Evolutionary conservation across 2,797 vertebrate genomes (phyloP), one percentile per base, ranked within the genome.

Genomic region (Echeneis naucrates): DNA sequence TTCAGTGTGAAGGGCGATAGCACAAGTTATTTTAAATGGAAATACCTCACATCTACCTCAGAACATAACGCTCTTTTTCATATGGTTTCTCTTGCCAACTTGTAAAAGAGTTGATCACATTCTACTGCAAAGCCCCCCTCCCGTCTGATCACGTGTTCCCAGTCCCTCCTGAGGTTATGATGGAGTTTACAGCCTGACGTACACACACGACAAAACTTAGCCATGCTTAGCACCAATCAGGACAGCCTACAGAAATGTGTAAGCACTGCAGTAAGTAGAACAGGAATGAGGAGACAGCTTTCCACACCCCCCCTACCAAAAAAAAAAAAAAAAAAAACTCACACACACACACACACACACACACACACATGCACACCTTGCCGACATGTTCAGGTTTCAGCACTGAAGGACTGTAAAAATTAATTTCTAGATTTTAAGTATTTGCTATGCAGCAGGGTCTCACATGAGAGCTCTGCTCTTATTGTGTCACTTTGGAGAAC

Each of bases 171-270:
- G 69, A 63, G 30, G 59, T 53, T 57, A 33, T 55, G 77, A 68
- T 55, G 66, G 75, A 83, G 74, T 88, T 89, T 83, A 77, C 27
- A 72, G 50, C 67, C 78, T 92, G 90, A 92, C 90, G 85, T 86
- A 92, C 82, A 75, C 61, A 55, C 81, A 76, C 32, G 62, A 87
- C 85, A 85, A 90, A 94, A 90, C 86, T 87, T 85, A 67, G 82
- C 76, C 3, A 77, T 6, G 42, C 80, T 73, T 35, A 33, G 75
- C 82, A 87, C 89, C 89, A 91, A 91, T 90, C 86, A 84, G 88
- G 65, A 55, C 16, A 0, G 59, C 58, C 70, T 21, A 45, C 19
- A 52, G 60, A 80, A 68, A 69, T 73, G 69, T 74, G 37, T 40
- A 59, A 83, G 85, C 82, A 85, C 87, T 91, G 90, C 89, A 10